Evolutionary conservation across 2,888 invertebrate genomes (phyloP), one percentile per base, ranked within the genome.

Genomic region (Drosophila nigricruria): DNA sequence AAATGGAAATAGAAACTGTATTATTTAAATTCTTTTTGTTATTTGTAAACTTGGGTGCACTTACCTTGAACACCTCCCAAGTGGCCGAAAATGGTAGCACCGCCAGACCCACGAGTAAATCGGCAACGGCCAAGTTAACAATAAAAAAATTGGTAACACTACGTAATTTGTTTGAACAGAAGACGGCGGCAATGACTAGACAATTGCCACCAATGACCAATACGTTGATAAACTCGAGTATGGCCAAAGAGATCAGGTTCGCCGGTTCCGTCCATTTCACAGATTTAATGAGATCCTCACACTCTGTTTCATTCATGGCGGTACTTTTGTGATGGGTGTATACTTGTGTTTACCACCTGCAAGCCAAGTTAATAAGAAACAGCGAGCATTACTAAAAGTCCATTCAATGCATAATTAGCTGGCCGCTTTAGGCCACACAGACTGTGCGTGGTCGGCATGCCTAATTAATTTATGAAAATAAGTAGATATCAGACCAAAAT

Each of bases 121-220:
- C 99, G 50, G 99, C 98, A 23, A 98, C 97, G 0, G 99, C 99
- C 90, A 99, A 94, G 52, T 98, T 98, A 73, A 98, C 98, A 92
- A 99, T 98, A 94, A 99, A 98, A 91, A 98, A 95, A 93, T 99
- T 99, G 74, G 98, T 99, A 84, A 98, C 98, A 81, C 97, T 98
- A 80, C 98, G 95, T 81, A 99, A 94, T 93, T 98, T 98, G 73
- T 96, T 96, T 14, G 97, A 97, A 93, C 97, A 96, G 92, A 97
- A 96, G 67, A 98, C 98, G 64, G 98, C 98, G 59, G 97, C 95
- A 90, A 98, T 98, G 85, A 98, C 98, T 81, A 98, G 95, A 91
- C 97, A 96, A 94, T 98, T 98, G 71, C 95, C 98, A 66, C 96
- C 95, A 78, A 98, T 96, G 79, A 98, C 98, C 92, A 97, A 95